phyloP scores from a whole-genome alignment of 2,888 invertebrate species.

The Oxycera nigricornis region DNA sequence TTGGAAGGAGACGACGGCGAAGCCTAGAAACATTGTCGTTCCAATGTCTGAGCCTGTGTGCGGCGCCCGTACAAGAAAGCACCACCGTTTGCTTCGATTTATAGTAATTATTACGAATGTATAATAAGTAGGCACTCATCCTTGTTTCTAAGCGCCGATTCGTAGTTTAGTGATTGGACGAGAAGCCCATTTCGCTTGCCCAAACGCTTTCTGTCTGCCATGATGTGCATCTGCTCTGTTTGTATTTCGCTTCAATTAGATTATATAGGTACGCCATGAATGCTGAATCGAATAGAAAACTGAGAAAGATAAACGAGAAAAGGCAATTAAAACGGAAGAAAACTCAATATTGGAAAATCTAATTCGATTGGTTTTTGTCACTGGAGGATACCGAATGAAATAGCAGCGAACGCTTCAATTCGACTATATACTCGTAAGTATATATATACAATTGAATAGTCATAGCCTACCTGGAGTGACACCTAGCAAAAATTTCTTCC shows the following conservation, averaged over 20 bases:
- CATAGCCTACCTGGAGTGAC: not conserved
- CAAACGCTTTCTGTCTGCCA: not conserved
- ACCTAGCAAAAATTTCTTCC: not conserved
- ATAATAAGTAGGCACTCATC: constrained; percentile 7
- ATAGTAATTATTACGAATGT: constrained; percentile 26
- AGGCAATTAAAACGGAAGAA: constrained; percentile 42
- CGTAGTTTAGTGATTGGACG: not conserved
- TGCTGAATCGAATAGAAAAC: constrained; percentile 33
- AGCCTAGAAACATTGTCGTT: not conserved
- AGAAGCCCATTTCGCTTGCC: not conserved
- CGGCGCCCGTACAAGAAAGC: constrained; percentile 11
- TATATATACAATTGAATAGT: not conserved
- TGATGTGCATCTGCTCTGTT: constrained; percentile 19
- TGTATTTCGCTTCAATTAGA: constrained; percentile 34
- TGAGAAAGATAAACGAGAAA: constrained; percentile 33
- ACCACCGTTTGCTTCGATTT: not conserved
- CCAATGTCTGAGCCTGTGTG: constrained; percentile 14
- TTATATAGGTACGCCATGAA: constrained; percentile 31
- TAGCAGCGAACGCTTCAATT: too few relatives aligned
- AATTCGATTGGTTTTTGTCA: constrained; percentile 37
- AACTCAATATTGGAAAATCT: constrained; percentile 42
- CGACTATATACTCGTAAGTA: too few relatives aligned
- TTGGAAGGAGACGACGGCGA: constrained; percentile 20
- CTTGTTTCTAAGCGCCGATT: constrained; percentile 3
- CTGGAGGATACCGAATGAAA: constrained; percentile 25